Conservation (phyloP, 2,888 invertebrate genomes). For the Zhuqinia jingwanae region DNA sequence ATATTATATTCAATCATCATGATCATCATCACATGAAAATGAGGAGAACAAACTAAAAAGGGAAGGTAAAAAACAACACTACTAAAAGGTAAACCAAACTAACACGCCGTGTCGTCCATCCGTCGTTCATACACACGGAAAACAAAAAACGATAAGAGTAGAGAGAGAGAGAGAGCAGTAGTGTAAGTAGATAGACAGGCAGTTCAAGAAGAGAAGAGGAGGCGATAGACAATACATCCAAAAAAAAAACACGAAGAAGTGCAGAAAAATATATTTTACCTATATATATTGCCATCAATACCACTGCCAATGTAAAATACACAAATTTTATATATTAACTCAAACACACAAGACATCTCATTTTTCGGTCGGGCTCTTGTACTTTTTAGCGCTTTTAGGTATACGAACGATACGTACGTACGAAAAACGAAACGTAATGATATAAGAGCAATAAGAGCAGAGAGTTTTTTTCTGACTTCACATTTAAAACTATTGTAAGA, state of each 20-base stretch:
- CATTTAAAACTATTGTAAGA: conserved; percentile 56
- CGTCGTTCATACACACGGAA: conserved; percentile 28
- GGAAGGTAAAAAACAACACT: conserved; percentile 35
- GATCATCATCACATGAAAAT: too few relatives aligned
- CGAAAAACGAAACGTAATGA: conserved; percentile 4
- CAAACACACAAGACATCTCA: conserved; percentile 23
- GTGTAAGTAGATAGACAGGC: too few relatives aligned
- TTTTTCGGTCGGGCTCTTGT: conserved; percentile 50
- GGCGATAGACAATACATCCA: conserved; percentile 3
- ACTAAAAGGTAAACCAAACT: neutral
- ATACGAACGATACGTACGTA: neutral
- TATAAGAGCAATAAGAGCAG: neutral
- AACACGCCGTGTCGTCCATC: conserved; percentile 30
- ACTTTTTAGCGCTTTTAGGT: conserved; percentile 61
- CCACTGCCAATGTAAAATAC: neutral
- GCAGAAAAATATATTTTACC: conserved; percentile 35
- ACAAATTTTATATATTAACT: neutral
- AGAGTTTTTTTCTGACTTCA: conserved; percentile 33
- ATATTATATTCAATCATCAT: too few relatives aligned
- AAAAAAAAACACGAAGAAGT: conserved; percentile 45
- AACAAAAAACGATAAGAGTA: conserved; percentile 31
- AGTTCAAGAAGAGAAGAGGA: neutral
- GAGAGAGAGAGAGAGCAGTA: conserved; percentile 15
- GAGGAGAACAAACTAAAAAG: too few relatives aligned
- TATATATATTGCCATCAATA: neutral